phyloP scores from a whole-genome alignment of 1,140 invertebrate species.

The Periplaneta americana region DNA sequence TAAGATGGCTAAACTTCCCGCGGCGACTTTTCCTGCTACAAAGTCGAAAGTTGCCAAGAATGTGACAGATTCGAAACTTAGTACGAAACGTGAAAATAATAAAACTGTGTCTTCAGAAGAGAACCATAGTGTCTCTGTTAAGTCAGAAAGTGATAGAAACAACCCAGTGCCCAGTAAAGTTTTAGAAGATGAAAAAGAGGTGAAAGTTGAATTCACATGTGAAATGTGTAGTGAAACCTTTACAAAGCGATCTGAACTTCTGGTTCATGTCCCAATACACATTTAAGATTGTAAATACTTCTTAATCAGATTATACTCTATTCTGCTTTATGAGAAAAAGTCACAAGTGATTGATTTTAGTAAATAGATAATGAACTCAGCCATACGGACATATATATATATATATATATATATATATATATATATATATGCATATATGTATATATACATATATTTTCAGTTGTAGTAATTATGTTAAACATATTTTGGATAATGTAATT shows the following conservation, averaged over 20 bases:
- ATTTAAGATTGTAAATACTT: conserved; percentile 46
- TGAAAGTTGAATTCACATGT: conserved; percentile 44
- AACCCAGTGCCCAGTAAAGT: background rate
- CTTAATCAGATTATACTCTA: background rate
- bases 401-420: background rate
- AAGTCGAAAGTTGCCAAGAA: conserved; percentile 20
- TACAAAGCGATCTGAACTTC: conserved; percentile 59
- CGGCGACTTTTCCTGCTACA: conserved; percentile 39
- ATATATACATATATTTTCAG: background rate
- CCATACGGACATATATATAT: background rate
- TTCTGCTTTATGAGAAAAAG: background rate
- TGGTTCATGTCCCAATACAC: conserved; percentile 73
- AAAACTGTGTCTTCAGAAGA: conserved; percentile 28
- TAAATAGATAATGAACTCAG: background rate
- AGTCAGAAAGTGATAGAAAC: conserved; percentile 15
- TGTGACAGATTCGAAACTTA: conserved; percentile 28
- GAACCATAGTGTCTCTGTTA: conserved; percentile 30
- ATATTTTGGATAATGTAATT: background rate
- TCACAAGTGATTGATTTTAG: background rate
- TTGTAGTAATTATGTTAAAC: background rate
- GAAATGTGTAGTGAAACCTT: conserved; percentile 77
- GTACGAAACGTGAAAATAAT: conserved; percentile 33
- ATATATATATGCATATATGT: background rate
- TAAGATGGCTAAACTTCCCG: conserved; percentile 38
- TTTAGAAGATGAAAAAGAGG: conserved; percentile 13